phyloP scores from a whole-genome alignment of 2,888 invertebrate genomes.

The Seladonia tumulorum region DNA sequence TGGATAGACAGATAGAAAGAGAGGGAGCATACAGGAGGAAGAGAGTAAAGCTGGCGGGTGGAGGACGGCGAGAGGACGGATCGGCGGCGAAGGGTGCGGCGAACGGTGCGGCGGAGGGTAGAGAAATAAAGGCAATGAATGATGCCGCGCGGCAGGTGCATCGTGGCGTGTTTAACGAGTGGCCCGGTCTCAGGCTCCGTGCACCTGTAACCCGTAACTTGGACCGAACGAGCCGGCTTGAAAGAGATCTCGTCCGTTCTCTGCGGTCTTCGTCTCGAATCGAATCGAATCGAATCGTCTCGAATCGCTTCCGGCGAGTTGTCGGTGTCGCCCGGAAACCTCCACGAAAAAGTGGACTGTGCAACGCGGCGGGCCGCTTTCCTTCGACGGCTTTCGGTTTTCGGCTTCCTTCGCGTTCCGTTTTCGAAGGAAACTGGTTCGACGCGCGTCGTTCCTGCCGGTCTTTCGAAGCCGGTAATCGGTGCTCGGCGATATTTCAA shows the following conservation, averaged over 20 bases:
- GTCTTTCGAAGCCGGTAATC: constrained; percentile 11
- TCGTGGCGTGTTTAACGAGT: constrained; percentile 76
- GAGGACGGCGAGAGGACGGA: constrained; percentile 26
- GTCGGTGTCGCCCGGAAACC: not conserved
- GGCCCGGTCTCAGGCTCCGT: constrained; percentile 76
- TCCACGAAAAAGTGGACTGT: not conserved
- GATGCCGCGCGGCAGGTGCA: constrained; percentile 79
- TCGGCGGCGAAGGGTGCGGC: constrained; percentile 31
- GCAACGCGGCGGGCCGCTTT: not conserved
- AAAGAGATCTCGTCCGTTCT: constrained; percentile 30
- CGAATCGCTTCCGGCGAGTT: not conserved
- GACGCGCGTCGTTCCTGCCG: not conserved
- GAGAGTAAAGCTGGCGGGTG: constrained; percentile 5
- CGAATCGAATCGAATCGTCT: not conserved
- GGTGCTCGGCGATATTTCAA: constrained; percentile 49
- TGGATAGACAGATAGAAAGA: not conserved
- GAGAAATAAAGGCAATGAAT: constrained; percentile 77
- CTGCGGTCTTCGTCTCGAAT: not conserved
- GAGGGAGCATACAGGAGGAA: not conserved
- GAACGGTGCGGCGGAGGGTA: constrained; percentile 32
- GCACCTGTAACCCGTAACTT: constrained; percentile 54
- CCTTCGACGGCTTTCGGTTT: not conserved
- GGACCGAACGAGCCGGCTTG: constrained; percentile 42
- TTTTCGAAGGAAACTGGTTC: constrained; percentile 25
- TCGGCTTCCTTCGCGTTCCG: not conserved